phyloP scores from a whole-genome alignment of 2,113 vertebrate genomes.

The Axis porcinus region DNA sequence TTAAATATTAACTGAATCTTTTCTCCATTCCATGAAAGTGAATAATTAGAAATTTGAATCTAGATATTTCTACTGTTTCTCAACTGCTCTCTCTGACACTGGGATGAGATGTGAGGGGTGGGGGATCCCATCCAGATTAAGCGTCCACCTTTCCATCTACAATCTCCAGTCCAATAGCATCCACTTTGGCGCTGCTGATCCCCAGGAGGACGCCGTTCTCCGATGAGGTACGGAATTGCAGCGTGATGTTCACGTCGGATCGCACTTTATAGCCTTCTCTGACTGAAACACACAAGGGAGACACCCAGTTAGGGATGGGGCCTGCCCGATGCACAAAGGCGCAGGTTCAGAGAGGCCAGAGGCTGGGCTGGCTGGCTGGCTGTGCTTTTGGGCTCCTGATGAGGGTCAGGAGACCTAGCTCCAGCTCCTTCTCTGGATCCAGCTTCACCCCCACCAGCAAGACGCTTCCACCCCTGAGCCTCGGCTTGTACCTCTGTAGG shows the following conservation, averaged over 20 bases:
- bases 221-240: constrained; percentile 89
- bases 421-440: neutral
- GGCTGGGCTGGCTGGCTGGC: neutral
- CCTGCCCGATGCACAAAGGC: too few relatives aligned
- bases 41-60: neutral
- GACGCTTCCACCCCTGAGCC: neutral
- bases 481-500: neutral
- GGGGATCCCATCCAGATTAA: rapidly evolving
- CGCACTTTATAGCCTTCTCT: constrained; percentile 93
- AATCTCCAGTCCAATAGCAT: constrained; percentile 93
- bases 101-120: rapidly evolving
- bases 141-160: constrained; percentile 90
- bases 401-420: neutral
- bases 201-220: constrained; percentile 87
- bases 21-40: neutral
- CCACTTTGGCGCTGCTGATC: constrained; percentile 93
- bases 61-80: neutral
- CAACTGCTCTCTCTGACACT: neutral
- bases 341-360: too few relatives aligned
- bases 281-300: constrained; percentile 78
- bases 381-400: rapidly evolving
- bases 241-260: constrained; percentile 87
- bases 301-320: neutral
- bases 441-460: neutral
- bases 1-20: neutral